phyloP scores from a whole-genome alignment of 92 coral and sea anemone genomes.

The Isaurus tuberculatus region DNA sequence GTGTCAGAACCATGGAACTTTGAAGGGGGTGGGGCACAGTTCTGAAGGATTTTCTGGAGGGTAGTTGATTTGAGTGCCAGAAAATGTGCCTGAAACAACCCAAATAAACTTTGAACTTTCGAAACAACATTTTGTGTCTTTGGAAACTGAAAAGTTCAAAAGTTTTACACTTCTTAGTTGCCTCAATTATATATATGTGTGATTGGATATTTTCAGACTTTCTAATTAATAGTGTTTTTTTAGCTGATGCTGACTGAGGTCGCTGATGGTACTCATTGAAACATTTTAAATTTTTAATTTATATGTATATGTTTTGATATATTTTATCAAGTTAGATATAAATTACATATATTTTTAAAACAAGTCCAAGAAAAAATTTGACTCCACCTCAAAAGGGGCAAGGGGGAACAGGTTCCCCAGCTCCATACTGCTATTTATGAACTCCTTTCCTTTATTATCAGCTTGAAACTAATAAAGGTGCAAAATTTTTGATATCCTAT shows the following conservation, averaged over 20 bases:
- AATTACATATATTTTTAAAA: too few species aligned
- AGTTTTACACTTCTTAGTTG: not conserved
- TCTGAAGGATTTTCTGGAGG: not conserved
- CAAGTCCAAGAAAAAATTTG: too few species aligned
- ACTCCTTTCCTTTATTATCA: too few species aligned
- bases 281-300: not conserved
- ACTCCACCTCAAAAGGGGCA: too few species aligned
- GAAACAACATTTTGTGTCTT: not conserved
- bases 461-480: too few species aligned
- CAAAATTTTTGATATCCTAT: too few species aligned
- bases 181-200: not conserved
- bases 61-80: not conserved
- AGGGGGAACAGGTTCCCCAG: too few species aligned
- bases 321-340: too few species aligned
- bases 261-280: not conserved
- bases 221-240: not conserved
- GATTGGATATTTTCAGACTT: not conserved
- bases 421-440: too few species aligned
- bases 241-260: not conserved
- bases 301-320: too few species aligned
- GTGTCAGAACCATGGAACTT: not conserved
- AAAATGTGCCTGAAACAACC: not conserved
- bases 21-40: not conserved
- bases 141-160: not conserved
- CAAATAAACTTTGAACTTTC: not conserved